These are phyloP conservation scores for Oreochromis tanganicae DNA, from an alignment of 2,113 vertebrate genomes.

Conservation along the genomic window DNA sequence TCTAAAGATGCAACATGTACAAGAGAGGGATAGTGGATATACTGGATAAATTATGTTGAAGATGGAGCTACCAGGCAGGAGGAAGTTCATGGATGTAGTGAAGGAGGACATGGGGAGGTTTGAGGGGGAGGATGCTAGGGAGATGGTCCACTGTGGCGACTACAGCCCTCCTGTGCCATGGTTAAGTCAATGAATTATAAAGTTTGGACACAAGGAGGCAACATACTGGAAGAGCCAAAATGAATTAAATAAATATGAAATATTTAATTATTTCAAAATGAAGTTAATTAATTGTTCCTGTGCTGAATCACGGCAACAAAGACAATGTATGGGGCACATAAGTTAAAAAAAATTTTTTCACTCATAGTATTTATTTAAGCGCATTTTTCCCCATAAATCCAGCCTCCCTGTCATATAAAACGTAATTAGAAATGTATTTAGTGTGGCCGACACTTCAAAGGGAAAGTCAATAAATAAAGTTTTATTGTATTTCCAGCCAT, in stretches of 20 bases:
- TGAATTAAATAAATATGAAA: neutral
- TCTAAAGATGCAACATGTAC: neutral
- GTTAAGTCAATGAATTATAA: neutral
- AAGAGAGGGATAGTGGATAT: neutral
- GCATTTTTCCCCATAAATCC: rapidly evolving
- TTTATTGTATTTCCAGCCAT: neutral
- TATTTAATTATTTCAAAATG: neutral
- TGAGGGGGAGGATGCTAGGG: neutral
- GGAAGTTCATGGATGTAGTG: neutral
- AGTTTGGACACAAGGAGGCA: slow-evolving; percentile 31
- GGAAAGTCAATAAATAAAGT: neutral
- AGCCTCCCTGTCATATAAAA: neutral
- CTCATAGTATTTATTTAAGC: neutral
- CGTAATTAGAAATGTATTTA: neutral
- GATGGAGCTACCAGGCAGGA: neutral
- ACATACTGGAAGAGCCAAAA: neutral
- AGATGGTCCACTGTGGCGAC: neutral
- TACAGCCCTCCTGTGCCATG: neutral
- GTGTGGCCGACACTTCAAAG: neutral
- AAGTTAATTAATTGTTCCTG: neutral
- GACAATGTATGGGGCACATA: neutral
- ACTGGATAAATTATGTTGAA: neutral
- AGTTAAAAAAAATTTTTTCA: neutral
- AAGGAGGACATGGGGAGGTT: neutral
- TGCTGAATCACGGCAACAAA: neutral